Evolutionary conservation across 2,113 vertebrate species (phyloP).

Genomic region (Isurus oxyrinchus): DNA sequence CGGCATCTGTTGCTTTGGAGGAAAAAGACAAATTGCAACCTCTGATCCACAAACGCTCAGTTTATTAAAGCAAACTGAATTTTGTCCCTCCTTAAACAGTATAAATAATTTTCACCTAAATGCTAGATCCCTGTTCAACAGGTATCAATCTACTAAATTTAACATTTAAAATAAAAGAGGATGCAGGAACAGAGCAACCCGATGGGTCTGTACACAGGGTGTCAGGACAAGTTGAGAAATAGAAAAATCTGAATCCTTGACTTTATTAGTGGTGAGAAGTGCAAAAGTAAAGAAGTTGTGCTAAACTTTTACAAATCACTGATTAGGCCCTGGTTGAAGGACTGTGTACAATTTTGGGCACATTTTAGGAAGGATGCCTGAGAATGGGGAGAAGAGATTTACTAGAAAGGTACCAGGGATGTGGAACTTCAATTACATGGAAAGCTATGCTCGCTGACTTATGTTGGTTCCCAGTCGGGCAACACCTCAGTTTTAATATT

Average conservation of each 20-base stretch:
- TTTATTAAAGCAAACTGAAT: neutral
- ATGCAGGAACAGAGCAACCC: neutral
- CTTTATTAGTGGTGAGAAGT: neutral
- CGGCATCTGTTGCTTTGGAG: neutral
- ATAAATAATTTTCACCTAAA: neutral
- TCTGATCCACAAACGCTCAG: neutral
- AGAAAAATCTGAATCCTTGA: too few relatives aligned
- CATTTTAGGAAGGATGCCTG: too few relatives aligned
- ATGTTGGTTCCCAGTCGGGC: too few relatives aligned
- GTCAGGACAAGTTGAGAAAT: neutral
- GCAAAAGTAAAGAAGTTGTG: too few relatives aligned
- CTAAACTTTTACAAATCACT: too few relatives aligned
- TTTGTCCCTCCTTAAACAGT: neutral
- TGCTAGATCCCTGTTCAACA: neutral
- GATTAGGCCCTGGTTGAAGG: too few relatives aligned
- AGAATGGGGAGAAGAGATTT: neutral
- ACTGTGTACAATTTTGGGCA: too few relatives aligned
- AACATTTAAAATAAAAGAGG: too few relatives aligned
- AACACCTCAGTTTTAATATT: too few relatives aligned
- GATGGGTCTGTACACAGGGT: neutral
- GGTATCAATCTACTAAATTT: too few relatives aligned
- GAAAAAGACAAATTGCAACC: neutral
- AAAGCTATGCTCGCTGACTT: too few relatives aligned
- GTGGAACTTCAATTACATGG: neutral
- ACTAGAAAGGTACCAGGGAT: neutral